Base-by-base conservation (phyloP, 2,797 vertebrate genomes). In the Phataginus tetradactyla region DNA sequence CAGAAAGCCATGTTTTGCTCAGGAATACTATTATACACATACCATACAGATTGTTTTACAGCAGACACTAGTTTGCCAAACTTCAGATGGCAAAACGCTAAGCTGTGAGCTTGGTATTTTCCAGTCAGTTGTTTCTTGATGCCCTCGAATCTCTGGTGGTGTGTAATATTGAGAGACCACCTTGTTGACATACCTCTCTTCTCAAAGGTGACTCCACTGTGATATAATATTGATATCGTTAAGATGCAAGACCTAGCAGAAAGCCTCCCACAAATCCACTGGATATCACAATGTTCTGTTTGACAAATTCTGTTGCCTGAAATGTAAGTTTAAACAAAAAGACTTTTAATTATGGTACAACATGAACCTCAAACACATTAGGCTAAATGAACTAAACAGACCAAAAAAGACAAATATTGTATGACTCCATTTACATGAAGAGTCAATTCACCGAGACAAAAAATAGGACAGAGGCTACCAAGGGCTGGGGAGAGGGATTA, bases 241-340 rank as follows among this genome's bases (percentile, higher is more conserved):
- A 99, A 4, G 99, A 99, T 0, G 99, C 99, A 98, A 99, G 98
- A 93, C 99, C 99, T 32, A 99, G 98, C 98, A 99, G 99, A 98
- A 99, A 99, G 87, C 99, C 99, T 98, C 99, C 99, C 37, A 99
- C 98, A 98, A 99, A 99, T 87, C 99, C 99, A 94, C 99, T 99
- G 51, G 99, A 99, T 94, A 99, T 99, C 39, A 99, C 99, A 14
- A 99, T 99, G 98, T 99, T 99, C 97, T 99, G 99, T 98, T 99
- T 99, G 98, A 99, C 98, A 98, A 99, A 99, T 97, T 99, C 99
- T 98, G 99, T 99, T 92, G 99, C 99, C 99, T 99, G 98, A 97
- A 98, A 98, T 42, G 96, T 34, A 69, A 34, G 8, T 96, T 88
- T 78, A 0, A 39, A 96, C 2, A 97, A 95, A 91, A 77, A 51